Evolutionary conservation across 1,140 invertebrate genomes (phyloP), one percentile per base, ranked within the genome.

Genomic region (Drosophila lacertosa): DNA sequence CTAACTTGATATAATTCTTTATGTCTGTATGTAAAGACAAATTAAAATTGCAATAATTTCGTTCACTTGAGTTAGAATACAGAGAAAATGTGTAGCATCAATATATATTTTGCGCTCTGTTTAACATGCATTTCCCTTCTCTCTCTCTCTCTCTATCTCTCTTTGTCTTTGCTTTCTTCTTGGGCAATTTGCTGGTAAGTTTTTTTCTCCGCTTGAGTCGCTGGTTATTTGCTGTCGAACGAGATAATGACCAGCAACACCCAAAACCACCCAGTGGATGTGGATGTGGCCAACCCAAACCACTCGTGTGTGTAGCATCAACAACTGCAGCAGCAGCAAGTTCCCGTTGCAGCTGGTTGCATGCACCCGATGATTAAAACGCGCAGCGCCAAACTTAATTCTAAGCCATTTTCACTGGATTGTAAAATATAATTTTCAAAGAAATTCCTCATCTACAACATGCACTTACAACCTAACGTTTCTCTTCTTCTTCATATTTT

Each of bases 361-460:
- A 86, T 84, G 80, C 80, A 84, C 79, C 81, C 80, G 29, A 73
- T 84, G 80, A 84, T 84, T 84, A 84, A 84, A 84, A 81, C 77
- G 78, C 47, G 60, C 74, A 69, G 70, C 65, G 53, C 69, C 68
- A 76, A 86, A 84, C 67, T 76, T 81, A 81, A 86, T 84, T 84
- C 80, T 86, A 47, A 64, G 77, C 67, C 68, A 83, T 84, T 84
- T 84, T 76, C 73, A 86, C 72, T 74, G 73, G 80, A 80, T 86
- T 84, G 80, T 69, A 44, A 84, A 86, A 84, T 69, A 77, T 77
- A 80, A 84, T 84, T 84, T 86, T 44, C 47, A 54, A 62, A 63
- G 77, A 84, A 81, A 84, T 86, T 86, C 68, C 80, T 74, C 71
- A 64, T 60, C 57, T 51, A 40, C 39, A 59, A 65, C 57, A 68